These are phyloP conservation scores for Phymatocera aterrima DNA, from an alignment of 2,888 invertebrate genomes.

Conservation along the genomic window DNA sequence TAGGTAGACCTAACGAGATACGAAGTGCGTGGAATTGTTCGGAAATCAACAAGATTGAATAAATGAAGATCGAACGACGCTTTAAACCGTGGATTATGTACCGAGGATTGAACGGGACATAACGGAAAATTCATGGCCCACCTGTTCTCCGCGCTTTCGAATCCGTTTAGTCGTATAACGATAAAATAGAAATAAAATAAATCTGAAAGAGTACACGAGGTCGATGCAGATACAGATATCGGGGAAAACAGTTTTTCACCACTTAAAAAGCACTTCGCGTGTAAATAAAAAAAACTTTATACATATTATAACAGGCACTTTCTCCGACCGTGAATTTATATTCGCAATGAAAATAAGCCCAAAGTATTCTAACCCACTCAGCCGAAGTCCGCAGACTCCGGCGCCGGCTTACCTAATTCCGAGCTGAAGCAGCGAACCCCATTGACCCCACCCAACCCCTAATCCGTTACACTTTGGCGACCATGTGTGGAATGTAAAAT, in stretches of 20 bases:
- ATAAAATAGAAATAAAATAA: slow-evolving; percentile 32
- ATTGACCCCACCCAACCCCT: slow-evolving; percentile 39
- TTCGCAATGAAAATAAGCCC: not conserved
- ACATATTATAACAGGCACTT: not conserved
- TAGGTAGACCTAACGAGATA: not conserved
- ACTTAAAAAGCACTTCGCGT: not conserved
- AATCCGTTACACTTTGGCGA: slow-evolving; percentile 41
- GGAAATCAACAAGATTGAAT: slow-evolving; percentile 7
- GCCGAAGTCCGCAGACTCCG: not conserved
- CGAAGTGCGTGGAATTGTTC: slow-evolving; percentile 7
- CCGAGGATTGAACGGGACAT: slow-evolving; percentile 35
- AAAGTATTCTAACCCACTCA: slow-evolving; percentile 1
- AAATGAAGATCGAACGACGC: slow-evolving; percentile 39
- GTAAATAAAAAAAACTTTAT: not conserved
- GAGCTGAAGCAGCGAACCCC: slow-evolving; percentile 4
- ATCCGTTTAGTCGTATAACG: slow-evolving; percentile 20
- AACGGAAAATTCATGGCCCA: slow-evolving; percentile 39
- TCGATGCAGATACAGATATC: not conserved
- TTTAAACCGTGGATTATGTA: slow-evolving; percentile 42
- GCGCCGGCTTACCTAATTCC: slow-evolving; percentile 14
- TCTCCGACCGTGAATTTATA: not conserved
- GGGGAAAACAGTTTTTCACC: not conserved
- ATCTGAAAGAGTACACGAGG: not conserved
- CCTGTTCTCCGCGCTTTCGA: slow-evolving; percentile 42
- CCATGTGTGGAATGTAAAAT: slow-evolving; percentile 45